Conservation (phyloP, 2,113 vertebrate species). For the Mixornis gularis region DNA sequence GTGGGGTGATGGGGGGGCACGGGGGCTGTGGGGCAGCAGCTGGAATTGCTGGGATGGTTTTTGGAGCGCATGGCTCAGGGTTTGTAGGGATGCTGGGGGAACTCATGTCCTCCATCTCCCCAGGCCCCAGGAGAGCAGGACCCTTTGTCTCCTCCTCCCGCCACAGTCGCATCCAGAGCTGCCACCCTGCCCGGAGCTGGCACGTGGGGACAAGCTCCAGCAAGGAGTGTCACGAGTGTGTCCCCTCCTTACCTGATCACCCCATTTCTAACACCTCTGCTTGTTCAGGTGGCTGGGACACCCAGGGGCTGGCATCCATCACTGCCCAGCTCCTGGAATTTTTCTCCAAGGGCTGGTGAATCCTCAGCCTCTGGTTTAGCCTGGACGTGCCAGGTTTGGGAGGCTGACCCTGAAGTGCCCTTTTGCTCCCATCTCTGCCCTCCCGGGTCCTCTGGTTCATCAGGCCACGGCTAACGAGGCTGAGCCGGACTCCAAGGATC, state of each 20-base stretch:
- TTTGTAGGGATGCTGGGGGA: not conserved
- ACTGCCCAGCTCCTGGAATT: not conserved
- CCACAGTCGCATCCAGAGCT: not conserved
- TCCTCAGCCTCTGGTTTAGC: not conserved
- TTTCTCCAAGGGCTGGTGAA: not conserved
- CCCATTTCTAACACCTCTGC: not conserved
- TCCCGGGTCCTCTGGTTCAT: not conserved
- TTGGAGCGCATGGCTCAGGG: accelerated
- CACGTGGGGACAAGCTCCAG: not conserved
- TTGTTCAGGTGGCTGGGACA: not conserved
- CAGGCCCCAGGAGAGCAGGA: not conserved
- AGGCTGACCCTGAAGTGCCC: not conserved
- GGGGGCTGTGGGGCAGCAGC: not conserved
- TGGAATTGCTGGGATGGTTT: not conserved
- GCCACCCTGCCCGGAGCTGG: not conserved
- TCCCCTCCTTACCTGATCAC: not conserved
- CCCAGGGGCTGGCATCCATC: not conserved
- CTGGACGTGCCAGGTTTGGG: not conserved
- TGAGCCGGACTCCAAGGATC: not conserved
- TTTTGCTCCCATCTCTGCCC: not conserved
- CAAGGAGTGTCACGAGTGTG: accelerated
- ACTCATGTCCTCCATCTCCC: not conserved
- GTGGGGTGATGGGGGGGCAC: accelerated
- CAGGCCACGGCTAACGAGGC: not conserved
- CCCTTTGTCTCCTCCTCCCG: not conserved